Conservation (phyloP, 1,140 invertebrate genomes). For the Lucilia sericata region DNA sequence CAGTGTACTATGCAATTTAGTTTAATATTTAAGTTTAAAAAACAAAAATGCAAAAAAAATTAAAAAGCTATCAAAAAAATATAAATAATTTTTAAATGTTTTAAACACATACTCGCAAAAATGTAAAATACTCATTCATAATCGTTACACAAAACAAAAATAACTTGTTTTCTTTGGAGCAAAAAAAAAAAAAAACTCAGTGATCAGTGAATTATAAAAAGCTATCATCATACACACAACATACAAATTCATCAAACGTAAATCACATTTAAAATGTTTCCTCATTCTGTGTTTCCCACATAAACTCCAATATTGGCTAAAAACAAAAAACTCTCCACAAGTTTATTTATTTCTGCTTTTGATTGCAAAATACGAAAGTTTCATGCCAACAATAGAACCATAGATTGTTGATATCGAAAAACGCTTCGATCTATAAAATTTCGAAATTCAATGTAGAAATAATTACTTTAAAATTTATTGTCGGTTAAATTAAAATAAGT, state of each 20-base stretch:
- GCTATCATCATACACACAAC: not conserved
- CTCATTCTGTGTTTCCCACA: not conserved
- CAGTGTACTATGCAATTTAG: not conserved
- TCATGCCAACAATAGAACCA: too few species aligned
- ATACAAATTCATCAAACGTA: not conserved
- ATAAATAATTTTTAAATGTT: conserved; percentile 13
- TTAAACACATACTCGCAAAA: not conserved
- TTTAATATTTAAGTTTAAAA: conserved; percentile 2
- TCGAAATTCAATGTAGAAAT: too few species aligned
- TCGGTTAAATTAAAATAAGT: too few species aligned
- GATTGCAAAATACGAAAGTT: too few species aligned
- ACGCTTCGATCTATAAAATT: too few species aligned
- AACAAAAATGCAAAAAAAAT: not conserved
- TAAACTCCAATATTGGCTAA: not conserved
- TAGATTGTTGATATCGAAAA: too few species aligned
- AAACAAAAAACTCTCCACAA: not conserved
- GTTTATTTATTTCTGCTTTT: too few species aligned
- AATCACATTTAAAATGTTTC: not conserved
- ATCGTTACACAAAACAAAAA: not conserved
- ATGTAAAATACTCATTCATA: conserved; percentile 1
- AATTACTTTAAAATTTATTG: too few species aligned
- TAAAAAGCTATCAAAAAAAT: not conserved
- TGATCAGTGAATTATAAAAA: not conserved
- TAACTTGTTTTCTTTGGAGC: not conserved
- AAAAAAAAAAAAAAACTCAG: too few species aligned